These are phyloP conservation scores for Anagrus nilaparvatae DNA, from an alignment of 1,140 invertebrate species.

Conservation along the genomic window DNA sequence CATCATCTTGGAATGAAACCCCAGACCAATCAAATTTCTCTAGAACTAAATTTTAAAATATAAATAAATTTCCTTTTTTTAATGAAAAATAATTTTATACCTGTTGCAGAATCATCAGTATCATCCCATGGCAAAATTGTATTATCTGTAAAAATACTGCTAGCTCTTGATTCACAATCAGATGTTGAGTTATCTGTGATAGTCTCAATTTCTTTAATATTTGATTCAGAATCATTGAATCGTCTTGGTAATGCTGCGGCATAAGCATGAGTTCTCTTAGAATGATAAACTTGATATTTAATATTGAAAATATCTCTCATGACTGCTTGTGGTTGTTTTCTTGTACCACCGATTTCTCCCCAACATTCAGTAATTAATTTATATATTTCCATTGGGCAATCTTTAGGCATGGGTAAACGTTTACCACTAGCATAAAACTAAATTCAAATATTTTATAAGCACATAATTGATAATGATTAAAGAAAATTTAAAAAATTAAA, in stretches of 20 bases:
- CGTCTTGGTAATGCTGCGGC: slow-evolving; percentile 41
- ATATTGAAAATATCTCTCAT: slow-evolving; percentile 76
- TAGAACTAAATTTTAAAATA: slow-evolving; percentile 3
- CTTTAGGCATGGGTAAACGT: slow-evolving; percentile 59
- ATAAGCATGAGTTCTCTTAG: slow-evolving; percentile 49
- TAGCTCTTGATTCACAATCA: slow-evolving; percentile 27
- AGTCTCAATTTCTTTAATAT: slow-evolving; percentile 20
- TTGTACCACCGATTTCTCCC: slow-evolving; percentile 57
- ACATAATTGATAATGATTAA: slow-evolving; percentile 10
- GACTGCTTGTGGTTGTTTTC: slow-evolving; percentile 69
- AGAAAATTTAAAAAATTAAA: slow-evolving; percentile 3
- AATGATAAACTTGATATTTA: slow-evolving; percentile 59
- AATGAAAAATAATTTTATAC: slow-evolving; percentile 9
- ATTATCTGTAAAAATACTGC: slow-evolving; percentile 26
- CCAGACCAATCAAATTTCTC: slow-evolving; percentile 11
- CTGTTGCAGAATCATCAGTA: slow-evolving; percentile 22
- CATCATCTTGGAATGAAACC: slow-evolving; percentile 17
- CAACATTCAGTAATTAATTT: slow-evolving; percentile 81
- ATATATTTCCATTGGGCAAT: slow-evolving; percentile 75
- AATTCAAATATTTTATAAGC: slow-evolving; percentile 18
- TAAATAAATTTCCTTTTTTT: not conserved
- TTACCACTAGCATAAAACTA: slow-evolving; percentile 61
- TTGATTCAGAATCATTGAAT: slow-evolving; percentile 20
- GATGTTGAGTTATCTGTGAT: slow-evolving; percentile 21
- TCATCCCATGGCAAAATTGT: slow-evolving; percentile 33